phyloP scores from a whole-genome alignment of 2,113 vertebrate genomes.

The Numida meleagris region DNA sequence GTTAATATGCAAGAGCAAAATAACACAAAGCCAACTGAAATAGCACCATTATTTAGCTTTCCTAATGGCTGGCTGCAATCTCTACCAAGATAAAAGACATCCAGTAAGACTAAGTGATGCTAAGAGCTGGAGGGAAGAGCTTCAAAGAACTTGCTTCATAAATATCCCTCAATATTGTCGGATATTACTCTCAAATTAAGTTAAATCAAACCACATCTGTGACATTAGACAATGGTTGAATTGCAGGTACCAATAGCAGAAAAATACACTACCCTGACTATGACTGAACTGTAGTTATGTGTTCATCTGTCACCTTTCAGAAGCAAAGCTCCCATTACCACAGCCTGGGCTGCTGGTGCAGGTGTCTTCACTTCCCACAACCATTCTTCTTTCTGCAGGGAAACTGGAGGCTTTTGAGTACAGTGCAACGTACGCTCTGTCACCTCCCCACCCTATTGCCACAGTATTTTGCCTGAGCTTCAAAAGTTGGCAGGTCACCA shows the following conservation, averaged over 20 bases:
- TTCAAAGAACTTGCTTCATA: conserved; percentile 4
- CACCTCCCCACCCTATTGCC: background rate
- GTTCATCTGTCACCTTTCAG: background rate
- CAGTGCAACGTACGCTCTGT: accelerated
- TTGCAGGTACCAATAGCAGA: background rate
- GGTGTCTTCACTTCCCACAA: background rate
- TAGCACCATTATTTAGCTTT: background rate
- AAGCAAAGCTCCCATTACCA: background rate
- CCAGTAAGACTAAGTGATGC: conserved; percentile 18
- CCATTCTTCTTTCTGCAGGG: background rate
- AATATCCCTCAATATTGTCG: background rate
- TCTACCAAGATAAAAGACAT: conserved; percentile 35
- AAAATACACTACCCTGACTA: background rate
- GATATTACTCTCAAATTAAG: conserved; percentile 37
- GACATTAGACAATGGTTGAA: background rate
- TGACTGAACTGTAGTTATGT: background rate
- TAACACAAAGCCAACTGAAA: conserved; percentile 6
- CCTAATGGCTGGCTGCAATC: conserved; percentile 15
- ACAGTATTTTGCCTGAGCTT: background rate
- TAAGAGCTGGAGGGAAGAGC: conserved; percentile 2
- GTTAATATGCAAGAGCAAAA: conserved; percentile 10
- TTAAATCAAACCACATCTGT: background rate
- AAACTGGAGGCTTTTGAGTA: background rate
- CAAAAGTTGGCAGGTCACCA: background rate
- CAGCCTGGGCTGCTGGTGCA: background rate